phyloP scores from a whole-genome alignment of 64 coral and sea anemone genomes.

The Catalaphyllia jardinei region DNA sequence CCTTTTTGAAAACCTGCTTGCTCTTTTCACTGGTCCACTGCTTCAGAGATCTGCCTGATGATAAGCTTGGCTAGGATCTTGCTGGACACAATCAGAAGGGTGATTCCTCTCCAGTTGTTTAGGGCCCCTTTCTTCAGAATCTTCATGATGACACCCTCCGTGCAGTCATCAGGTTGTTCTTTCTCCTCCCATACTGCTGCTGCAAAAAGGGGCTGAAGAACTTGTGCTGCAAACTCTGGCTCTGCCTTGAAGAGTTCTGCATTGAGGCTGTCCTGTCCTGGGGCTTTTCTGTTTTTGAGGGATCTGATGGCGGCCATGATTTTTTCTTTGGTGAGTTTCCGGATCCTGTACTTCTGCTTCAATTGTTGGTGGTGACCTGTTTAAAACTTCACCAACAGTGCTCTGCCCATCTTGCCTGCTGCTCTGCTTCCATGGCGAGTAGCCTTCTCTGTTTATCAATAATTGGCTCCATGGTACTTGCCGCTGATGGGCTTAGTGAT shows the following conservation, averaged over 20 bases:
- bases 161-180: background rate
- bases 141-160: background rate
- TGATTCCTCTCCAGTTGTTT: slow-evolving; percentile 52
- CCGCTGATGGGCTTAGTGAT: no score
- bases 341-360: background rate
- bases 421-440: no score
- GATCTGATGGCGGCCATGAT: no score
- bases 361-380: background rate
- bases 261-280: no score
- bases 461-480: no score
- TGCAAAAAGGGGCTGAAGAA: background rate
- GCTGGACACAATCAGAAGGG: slow-evolving; percentile 6
- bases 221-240: background rate
- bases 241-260: background rate
- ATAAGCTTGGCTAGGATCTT: slow-evolving; percentile 47
- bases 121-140: slow-evolving; percentile 10
- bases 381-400: no score
- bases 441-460: no score
- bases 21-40: no score
- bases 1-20: no score
- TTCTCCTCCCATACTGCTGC: background rate
- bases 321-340: no score
- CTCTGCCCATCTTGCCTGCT: no score
- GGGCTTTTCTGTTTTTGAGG: no score
- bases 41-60: background rate